Base-by-base conservation (phyloP, 1,140 invertebrate species). In the Neomicropteryx cornuta region DNA sequence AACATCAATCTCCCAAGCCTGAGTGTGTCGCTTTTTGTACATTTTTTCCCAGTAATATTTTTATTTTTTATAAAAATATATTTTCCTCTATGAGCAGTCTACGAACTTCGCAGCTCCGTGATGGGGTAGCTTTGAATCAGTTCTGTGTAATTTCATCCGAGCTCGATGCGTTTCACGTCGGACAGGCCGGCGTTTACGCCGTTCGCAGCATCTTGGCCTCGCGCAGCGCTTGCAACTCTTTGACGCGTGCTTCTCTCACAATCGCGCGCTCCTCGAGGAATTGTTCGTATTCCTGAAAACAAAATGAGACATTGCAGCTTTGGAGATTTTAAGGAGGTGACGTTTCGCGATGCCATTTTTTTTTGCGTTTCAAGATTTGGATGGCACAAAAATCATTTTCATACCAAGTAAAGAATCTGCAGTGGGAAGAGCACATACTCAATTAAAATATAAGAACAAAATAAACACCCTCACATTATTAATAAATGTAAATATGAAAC, bases 171-270 rank as follows among this genome's bases (percentile, higher is more conserved):
- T n/a, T n/a, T n/a, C n/a, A n/a, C n/a, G n/a, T n/a, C n/a, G n/a
- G n/a, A n/a, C n/a, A n/a, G n/a, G n/a, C n/a, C n/a, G n/a, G n/a
- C n/a, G n/a, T n/a, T n/a, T 61, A 63, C 19, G 61, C 73, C 38
- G 81, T 87, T 66, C 93, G 72, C 39, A 97, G 76, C 76, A 97
- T 78, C 73, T 96, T 97, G 1, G 89, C 83, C 70, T 95, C 87
- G 65, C 83, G 82, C 50, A 80, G 78, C 60, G 91, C 90, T 67
- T 89, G 76, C 33, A 95, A 62, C 53, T 81, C 71, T 56, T 79
- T 75, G 46, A 81, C 72, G 61, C 93, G 85, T 54, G 85, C 58
- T 47, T 77, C 77, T 2, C 92, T 66, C 43, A 85, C 68, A 33
- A 54, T 40, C 55, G 80, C 77, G 41, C 91, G 72, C 53, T 92